phyloP scores from a whole-genome alignment of 2,888 invertebrate species.

The Heliconius ethilla region DNA sequence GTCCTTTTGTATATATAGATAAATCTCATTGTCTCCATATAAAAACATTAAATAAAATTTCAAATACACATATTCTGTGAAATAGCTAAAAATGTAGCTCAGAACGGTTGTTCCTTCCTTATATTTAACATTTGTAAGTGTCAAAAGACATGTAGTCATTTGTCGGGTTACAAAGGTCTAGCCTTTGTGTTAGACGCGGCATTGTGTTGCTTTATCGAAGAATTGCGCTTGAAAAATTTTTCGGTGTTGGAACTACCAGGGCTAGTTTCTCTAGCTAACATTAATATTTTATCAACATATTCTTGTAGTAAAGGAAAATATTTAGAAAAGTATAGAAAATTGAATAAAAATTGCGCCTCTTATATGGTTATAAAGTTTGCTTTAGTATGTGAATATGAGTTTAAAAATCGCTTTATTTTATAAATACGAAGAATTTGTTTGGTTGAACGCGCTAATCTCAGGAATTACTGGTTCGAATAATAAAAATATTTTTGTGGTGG shows the following conservation, averaged over 20 bases:
- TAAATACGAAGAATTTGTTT: too few species aligned
- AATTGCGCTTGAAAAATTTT: slow-evolving; percentile 34
- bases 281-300: slow-evolving; percentile 11
- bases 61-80: background rate
- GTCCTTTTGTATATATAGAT: too few species aligned
- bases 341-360: too few species aligned
- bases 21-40: too few species aligned
- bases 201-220: slow-evolving; percentile 35
- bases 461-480: too few species aligned
- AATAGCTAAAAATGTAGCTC: slow-evolving; percentile 20
- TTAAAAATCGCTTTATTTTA: too few species aligned
- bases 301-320: slow-evolving; percentile 4
- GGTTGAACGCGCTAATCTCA: too few species aligned
- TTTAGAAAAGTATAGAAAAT: background rate
- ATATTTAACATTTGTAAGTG: slow-evolving; percentile 41
- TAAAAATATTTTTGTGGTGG: too few species aligned
- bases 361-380: too few species aligned
- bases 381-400: too few species aligned
- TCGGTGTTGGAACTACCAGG: background rate
- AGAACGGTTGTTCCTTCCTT: slow-evolving; percentile 23
- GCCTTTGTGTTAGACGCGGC: slow-evolving; percentile 33
- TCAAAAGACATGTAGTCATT: slow-evolving; percentile 40
- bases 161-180: slow-evolving; percentile 38
- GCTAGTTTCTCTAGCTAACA: slow-evolving; percentile 11
- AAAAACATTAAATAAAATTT: background rate